Evolutionary conservation across 2,113 vertebrate genomes (phyloP).

Genomic region (Pelobates fuscus): DNA sequence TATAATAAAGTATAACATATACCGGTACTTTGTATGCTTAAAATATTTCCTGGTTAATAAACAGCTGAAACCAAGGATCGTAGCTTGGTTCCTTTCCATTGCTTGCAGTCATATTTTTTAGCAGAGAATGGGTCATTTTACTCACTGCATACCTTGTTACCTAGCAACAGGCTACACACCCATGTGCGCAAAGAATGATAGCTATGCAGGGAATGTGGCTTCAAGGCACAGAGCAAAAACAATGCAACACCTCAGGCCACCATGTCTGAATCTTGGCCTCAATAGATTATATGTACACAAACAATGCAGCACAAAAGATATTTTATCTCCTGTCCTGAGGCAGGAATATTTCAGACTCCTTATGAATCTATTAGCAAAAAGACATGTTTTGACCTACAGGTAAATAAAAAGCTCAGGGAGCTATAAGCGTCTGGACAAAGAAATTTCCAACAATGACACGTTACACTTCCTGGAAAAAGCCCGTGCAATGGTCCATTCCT

Average conservation of each 20-base stretch:
- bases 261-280: conserved; percentile 51
- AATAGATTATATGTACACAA: conserved; percentile 49
- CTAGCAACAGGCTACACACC: conserved; percentile 41
- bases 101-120: conserved; percentile 1
- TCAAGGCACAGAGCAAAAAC: conserved; percentile 57
- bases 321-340: conserved; percentile 33
- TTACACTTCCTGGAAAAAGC: too few species aligned
- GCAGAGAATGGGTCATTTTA: conserved; percentile 22
- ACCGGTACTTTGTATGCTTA: too few species aligned
- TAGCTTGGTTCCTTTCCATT: not conserved
- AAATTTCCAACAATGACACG: not conserved
- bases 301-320: conserved; percentile 33
- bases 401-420: conserved; percentile 2
- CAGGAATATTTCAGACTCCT: conserved; percentile 27
- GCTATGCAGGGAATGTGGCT: conserved; percentile 61
- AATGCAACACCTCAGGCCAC: conserved; percentile 53
- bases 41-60: too few species aligned
- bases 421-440: not conserved
- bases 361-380: conserved; percentile 4
- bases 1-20: too few species aligned
- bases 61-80: too few species aligned
- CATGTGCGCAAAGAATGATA: conserved; percentile 59
- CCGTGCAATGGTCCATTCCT: too few species aligned
- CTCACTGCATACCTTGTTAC: conserved; percentile 32
- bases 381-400: conserved; percentile 18